Conservation (phyloP, 1,140 invertebrate species). For the Cotesia glomerata region DNA sequence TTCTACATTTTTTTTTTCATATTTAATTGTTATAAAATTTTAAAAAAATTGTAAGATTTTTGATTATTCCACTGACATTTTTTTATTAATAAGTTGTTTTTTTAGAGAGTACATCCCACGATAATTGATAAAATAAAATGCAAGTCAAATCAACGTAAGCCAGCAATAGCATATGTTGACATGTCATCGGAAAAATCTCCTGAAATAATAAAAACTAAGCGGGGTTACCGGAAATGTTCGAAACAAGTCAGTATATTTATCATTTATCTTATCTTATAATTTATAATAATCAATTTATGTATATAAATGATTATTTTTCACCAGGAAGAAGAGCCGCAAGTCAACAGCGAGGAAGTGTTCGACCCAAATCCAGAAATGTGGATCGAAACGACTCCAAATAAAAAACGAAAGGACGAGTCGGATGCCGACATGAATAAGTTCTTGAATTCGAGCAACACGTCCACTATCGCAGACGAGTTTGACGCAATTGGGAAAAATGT, state of each 20-base stretch:
- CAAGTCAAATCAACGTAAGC: constrained; percentile 60
- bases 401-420: constrained; percentile 50
- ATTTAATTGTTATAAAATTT: too few species aligned
- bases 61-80: neutral
- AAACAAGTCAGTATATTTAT: constrained; percentile 43
- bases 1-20: too few species aligned
- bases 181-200: constrained; percentile 50
- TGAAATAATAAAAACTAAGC: constrained; percentile 51
- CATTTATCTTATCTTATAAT: neutral
- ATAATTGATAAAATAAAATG: constrained; percentile 59
- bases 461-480: constrained; percentile 55
- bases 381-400: constrained; percentile 45
- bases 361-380: constrained; percentile 50
- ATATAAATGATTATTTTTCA: constrained; percentile 18
- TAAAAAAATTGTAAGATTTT: too few species aligned
- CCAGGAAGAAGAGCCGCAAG: constrained; percentile 53
- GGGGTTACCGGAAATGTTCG: constrained; percentile 54
- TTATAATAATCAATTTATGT: neutral
- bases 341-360: constrained; percentile 45
- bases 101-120: constrained; percentile 58
- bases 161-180: constrained; percentile 58
- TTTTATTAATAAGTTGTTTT: constrained; percentile 33
- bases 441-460: constrained; percentile 47
- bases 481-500: constrained; percentile 60
- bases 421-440: constrained; percentile 50